A percentile compares a stretch with the other conserved stretches of the same genome.
These are phyloP conservation scores for Dicerorhinus sumatrensis DNA, from an alignment of 2,113 vertebrate genomes.

Conservation along the genomic window DNA sequence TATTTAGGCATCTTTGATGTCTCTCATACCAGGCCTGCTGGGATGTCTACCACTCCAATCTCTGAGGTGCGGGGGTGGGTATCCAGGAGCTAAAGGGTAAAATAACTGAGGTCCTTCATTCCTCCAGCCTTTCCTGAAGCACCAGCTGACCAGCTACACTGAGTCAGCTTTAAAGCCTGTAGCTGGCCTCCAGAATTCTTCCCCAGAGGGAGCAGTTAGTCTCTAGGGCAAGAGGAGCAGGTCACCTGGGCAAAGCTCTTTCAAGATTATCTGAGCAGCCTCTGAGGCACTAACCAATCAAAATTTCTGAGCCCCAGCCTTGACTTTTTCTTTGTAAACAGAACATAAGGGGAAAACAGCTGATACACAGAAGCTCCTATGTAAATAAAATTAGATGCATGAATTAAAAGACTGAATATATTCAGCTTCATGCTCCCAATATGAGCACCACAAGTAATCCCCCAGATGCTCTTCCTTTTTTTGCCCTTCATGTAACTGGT, in stretches of 20 bases:
- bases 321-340: not conserved
- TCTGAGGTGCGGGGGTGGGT: not conserved
- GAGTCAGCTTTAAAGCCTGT: not conserved
- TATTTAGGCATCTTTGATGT: not conserved
- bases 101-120: not conserved
- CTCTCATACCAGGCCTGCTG: not conserved
- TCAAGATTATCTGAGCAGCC: constrained; percentile 23
- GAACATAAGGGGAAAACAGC: constrained; percentile 17
- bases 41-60: not conserved
- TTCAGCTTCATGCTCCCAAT: not conserved
- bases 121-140: constrained; percentile 12
- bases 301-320: constrained; percentile 2
- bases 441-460: not conserved
- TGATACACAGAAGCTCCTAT: not conserved
- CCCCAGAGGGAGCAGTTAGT: not conserved
- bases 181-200: constrained; percentile 23
- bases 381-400: not conserved
- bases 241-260: constrained; percentile 53
- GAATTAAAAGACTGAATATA: not conserved
- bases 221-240: constrained; percentile 22
- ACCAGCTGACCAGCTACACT: not conserved
- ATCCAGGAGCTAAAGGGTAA: not conserved
- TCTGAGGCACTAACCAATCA: constrained; percentile 10
- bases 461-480: not conserved
- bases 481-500: not conserved